Evolutionary conservation across 2,797 vertebrate genomes (phyloP).

Genomic region (Silurus lanzhouensis): DNA sequence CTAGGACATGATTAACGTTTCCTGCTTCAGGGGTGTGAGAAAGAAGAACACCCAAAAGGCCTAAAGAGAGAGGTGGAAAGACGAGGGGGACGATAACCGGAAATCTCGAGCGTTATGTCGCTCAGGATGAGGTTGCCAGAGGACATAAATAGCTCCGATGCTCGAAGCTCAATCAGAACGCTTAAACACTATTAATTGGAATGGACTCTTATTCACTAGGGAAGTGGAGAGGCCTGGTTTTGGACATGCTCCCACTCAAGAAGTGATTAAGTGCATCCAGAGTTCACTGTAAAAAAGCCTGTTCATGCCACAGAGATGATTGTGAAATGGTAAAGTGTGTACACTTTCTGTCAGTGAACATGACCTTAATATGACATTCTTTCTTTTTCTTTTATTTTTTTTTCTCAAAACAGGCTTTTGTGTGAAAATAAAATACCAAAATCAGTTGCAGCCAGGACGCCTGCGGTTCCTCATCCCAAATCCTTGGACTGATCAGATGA

Average conservation of each 20-base stretch:
- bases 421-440: constrained; percentile 29
- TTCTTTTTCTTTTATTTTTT: not conserved
- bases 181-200: constrained; percentile 99
- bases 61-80: not conserved
- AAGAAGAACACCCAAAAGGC: constrained; percentile 60
- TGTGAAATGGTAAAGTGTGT: not conserved
- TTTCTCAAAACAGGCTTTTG: constrained; percentile 1
- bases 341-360: constrained; percentile 14
- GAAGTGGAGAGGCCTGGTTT: constrained; percentile 73
- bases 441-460: constrained; percentile 35
- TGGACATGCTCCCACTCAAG: constrained; percentile 89
- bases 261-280: constrained; percentile 77
- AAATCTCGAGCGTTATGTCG: constrained; percentile 26
- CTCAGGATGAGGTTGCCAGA: not conserved
- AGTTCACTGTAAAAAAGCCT: constrained; percentile 69
- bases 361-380: constrained; percentile 19
- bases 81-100: constrained; percentile 38
- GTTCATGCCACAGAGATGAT: not conserved
- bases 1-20: constrained; percentile 66
- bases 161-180: constrained; percentile 24
- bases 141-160: constrained; percentile 17
- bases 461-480: constrained; percentile 37
- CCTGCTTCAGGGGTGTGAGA: constrained; percentile 61
- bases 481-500: constrained; percentile 27
- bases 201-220: constrained; percentile 83